Base-by-base conservation (phyloP, 1,140 invertebrate species). In the Yoshiicerus persimilis region DNA sequence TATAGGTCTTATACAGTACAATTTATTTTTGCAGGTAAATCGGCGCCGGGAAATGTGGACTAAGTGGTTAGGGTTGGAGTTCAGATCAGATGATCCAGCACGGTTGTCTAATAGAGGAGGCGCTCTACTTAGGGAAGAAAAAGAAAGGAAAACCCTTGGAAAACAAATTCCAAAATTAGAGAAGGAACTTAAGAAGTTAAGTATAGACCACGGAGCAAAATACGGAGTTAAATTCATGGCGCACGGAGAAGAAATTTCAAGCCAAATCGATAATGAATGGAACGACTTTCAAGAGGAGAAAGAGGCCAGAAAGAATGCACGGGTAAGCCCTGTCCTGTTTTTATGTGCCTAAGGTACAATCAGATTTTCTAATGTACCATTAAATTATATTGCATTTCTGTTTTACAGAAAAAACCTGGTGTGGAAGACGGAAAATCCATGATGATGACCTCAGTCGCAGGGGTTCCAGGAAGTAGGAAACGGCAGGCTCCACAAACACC, bases 131-230 rank as follows among this genome's bases (percentile, higher is more conserved):
- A 87, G 86, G 36, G 87, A 90, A 10, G 89, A 90, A 23, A 90
- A 90, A 32, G 89, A 88, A 23, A 36, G 87, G 20, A 90, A 90
- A 36, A 62, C 30, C 16, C n/a, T 86, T 20, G 84, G 85, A 62
- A 90, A 90, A 32, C 16, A 66, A 34, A 88, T 88, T n/a, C 87
- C 88, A 1, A 90, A 90, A 80, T 47, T 84, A 20, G 89, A 90
- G 36, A 70, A 70, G 10, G 89, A 90, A n/a, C 56, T 90, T 1
- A 84, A 36, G 5, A 75, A 36, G 16, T 10, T 88, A 9, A 83
- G 84, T 64, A 62, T 30, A 2, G 25, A 64, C n/a, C 88, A 80
- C 20, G 34, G 47, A 16, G 30, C 20, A 30, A 80, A 66, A 1
- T 32, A 41, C 23, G 87, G 89, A 4, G 41, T 23, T 30, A 64